phyloP scores from a whole-genome alignment of 2,888 invertebrate genomes.

The Willowsia nigromaculata region DNA sequence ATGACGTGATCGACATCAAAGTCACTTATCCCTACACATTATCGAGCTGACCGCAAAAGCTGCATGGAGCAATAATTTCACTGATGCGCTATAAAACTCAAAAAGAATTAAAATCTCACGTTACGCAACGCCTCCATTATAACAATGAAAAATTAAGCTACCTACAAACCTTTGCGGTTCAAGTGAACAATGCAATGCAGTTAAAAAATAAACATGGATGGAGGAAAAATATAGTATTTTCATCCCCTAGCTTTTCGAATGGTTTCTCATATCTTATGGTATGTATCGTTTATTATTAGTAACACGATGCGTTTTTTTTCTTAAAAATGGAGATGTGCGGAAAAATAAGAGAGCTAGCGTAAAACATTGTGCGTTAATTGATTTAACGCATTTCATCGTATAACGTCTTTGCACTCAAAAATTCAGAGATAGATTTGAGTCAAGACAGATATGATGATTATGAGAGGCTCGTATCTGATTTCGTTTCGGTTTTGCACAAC shows the following conservation, averaged over 20 bases:
- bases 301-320: too few relatives aligned
- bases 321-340: not conserved
- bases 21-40: not conserved
- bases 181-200: too few relatives aligned
- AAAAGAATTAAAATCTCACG: slow-evolving; percentile 7
- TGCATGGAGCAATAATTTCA: slow-evolving; percentile 19
- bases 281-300: too few relatives aligned
- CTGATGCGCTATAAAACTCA: not conserved
- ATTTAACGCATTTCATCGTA: not conserved
- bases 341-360: not conserved
- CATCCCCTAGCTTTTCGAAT: too few relatives aligned
- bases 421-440: not conserved
- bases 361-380: not conserved
- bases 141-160: not conserved
- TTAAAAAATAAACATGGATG: too few relatives aligned
- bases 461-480: not conserved
- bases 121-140: not conserved
- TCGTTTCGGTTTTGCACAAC: slow-evolving; percentile 51
- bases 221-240: too few relatives aligned
- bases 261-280: too few relatives aligned
- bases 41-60: not conserved
- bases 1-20: not conserved
- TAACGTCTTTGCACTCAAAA: not conserved
- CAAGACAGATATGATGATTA: not conserved
- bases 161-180: slow-evolving; percentile 12